Conservation (phyloP, 92 coral and sea anemone genomes). For the Zoanthus solanderi region DNA sequence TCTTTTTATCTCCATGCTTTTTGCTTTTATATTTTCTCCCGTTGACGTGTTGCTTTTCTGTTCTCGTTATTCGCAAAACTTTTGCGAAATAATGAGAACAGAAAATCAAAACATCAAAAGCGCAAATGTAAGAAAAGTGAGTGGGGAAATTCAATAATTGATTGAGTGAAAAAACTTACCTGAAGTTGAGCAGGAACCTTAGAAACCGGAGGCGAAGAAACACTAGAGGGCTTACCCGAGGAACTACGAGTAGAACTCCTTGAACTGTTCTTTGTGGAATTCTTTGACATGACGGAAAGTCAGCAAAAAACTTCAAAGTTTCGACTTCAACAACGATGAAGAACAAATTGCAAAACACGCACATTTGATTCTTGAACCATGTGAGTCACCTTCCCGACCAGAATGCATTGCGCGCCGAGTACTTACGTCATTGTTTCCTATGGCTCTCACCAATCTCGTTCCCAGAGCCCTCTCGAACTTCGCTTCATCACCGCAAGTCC, state of each 20-base stretch:
- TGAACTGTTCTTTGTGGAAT: slow-evolving; percentile 24
- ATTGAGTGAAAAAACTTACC: slow-evolving; percentile 18
- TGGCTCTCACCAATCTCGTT: slow-evolving; percentile 15
- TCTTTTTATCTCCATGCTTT: slow-evolving; percentile 21
- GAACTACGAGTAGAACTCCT: slow-evolving; percentile 28
- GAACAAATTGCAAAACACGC: slow-evolving; percentile 18
- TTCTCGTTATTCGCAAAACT: slow-evolving; percentile 13
- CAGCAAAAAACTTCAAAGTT: slow-evolving; percentile 24
- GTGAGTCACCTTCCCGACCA: slow-evolving; percentile 22
- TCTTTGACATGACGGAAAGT: slow-evolving; percentile 18
- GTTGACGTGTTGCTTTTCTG: slow-evolving; percentile 10
- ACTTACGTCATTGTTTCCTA: slow-evolving; percentile 9
- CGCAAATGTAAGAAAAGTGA: slow-evolving; percentile 18
- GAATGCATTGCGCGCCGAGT: slow-evolving; percentile 26
- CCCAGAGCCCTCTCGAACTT: slow-evolving; percentile 16
- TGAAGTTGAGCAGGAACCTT: slow-evolving; percentile 18
- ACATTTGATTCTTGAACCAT: slow-evolving; percentile 19
- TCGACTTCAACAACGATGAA: slow-evolving; percentile 19
- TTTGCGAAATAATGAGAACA: slow-evolving; percentile 20
- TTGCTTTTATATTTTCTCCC: slow-evolving; percentile 24
- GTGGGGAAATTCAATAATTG: slow-evolving; percentile 19
- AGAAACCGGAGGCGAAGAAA: slow-evolving; percentile 24
- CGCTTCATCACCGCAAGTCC: slow-evolving; percentile 19
- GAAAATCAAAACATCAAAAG: slow-evolving; percentile 21
- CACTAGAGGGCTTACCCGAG: slow-evolving; percentile 17